These are phyloP conservation scores for Chouioia cunea DNA, from an alignment of 2,888 invertebrate genomes.

Conservation along the genomic window DNA sequence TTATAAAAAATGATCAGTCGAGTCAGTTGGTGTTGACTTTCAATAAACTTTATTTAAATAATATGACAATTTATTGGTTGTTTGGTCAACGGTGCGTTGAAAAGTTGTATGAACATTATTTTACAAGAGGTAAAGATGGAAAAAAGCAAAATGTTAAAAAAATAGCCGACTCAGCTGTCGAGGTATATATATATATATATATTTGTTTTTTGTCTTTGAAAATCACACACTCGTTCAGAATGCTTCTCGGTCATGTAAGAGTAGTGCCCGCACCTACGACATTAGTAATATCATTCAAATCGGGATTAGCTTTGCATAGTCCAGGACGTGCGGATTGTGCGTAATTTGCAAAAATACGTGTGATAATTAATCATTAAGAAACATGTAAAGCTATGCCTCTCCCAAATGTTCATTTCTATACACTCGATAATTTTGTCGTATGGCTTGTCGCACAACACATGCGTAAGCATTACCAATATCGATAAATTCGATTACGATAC, in stretches of 20 bases:
- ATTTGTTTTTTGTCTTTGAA: constrained; percentile 31
- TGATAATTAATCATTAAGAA: background rate
- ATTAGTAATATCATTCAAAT: constrained; percentile 61
- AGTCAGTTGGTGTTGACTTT: constrained; percentile 36
- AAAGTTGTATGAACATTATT: constrained; percentile 24
- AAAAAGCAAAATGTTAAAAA: constrained; percentile 32
- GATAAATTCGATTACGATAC: too few species aligned
- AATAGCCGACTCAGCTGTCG: constrained; percentile 39
- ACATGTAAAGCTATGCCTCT: too few species aligned
- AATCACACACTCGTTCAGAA: constrained; percentile 46
- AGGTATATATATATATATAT: constrained; percentile 26
- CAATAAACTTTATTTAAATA: constrained; percentile 61
- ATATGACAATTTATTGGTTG: constrained; percentile 51
- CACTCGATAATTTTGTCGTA: too few species aligned
- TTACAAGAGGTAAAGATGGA: constrained; percentile 40
- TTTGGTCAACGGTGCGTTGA: constrained; percentile 36
- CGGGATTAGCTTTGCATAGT: constrained; percentile 42
- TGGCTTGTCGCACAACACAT: too few species aligned
- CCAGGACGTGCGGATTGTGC: constrained; percentile 39
- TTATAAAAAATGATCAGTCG: constrained; percentile 33
- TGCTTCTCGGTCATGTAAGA: constrained; percentile 58
- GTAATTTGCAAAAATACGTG: constrained; percentile 15
- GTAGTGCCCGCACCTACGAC: constrained; percentile 61
- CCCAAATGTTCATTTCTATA: too few species aligned
- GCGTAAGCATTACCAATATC: too few species aligned